Conservation (phyloP, 2,888 invertebrate species). For the Cataglyphis rosenhaueri region DNA sequence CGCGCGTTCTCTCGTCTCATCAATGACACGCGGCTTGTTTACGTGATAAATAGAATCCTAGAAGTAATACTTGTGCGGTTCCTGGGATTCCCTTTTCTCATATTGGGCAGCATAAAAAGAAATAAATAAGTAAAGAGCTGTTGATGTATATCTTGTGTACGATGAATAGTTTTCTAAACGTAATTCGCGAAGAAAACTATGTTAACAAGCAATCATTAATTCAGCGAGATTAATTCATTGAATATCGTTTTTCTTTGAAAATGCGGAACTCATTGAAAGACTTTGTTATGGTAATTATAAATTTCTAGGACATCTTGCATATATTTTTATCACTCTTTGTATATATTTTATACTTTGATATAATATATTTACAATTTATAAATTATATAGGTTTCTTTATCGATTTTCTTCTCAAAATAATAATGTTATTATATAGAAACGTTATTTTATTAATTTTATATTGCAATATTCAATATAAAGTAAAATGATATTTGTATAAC, state of each 20-base stretch:
- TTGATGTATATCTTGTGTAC: not conserved
- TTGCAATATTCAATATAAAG: not conserved
- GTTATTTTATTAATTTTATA: not conserved
- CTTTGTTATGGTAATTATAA: not conserved
- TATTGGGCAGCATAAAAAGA: too few species aligned
- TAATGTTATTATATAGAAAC: not conserved
- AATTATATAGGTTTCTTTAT: not conserved
- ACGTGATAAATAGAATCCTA: not conserved
- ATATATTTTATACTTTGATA: not conserved
- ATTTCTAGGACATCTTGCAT: not conserved
- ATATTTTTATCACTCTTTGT: not conserved
- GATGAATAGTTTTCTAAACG: not conserved
- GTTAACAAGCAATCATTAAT: not conserved
- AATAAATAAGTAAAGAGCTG: not conserved
- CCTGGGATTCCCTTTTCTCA: too few species aligned
- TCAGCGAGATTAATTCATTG: not conserved
- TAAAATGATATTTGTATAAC: not conserved
- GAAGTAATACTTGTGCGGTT: too few species aligned
- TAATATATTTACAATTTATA: slow-evolving; percentile 1
- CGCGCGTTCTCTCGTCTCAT: slow-evolving; percentile 12
- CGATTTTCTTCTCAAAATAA: not conserved
- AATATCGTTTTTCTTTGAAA: not conserved
- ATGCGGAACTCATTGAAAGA: not conserved
- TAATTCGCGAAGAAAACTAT: not conserved
- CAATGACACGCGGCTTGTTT: slow-evolving; percentile 26